Percentiles rank a stretch among this genome's conserved stretches.
Evolutionary conservation across 1,140 invertebrate species (phyloP).

Genomic region (Hylaeus volcanicus): DNA sequence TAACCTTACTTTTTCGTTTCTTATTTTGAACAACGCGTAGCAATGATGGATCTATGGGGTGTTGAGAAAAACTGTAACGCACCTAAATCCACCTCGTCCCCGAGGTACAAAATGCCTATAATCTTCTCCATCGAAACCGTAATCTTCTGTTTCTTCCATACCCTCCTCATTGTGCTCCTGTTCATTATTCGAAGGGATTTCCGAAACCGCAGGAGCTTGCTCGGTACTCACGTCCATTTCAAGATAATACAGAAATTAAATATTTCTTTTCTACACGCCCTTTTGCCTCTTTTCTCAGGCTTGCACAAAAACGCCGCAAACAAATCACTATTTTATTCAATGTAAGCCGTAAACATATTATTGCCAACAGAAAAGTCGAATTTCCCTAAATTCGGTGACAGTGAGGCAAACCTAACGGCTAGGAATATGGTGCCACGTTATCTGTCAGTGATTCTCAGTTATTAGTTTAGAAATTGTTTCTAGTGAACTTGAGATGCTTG

Average conservation of each 20-base stretch:
- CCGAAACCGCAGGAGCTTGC: constrained; percentile 47
- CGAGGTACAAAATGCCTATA: constrained; percentile 77
- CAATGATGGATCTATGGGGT: neutral
- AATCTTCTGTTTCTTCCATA: constrained; percentile 76
- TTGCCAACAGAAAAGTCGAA: constrained; percentile 44
- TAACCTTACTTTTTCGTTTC: constrained; percentile 45
- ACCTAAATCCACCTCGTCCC: constrained; percentile 78
- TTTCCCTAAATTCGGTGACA: constrained; percentile 29
- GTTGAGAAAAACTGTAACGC: constrained; percentile 51
- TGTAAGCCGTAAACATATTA: constrained; percentile 64
- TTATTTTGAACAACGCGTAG: constrained; percentile 22
- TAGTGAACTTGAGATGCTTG: neutral
- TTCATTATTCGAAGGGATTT: constrained; percentile 64
- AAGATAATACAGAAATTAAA: constrained; percentile 18
- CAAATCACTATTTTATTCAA: constrained; percentile 68
- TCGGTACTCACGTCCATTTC: constrained; percentile 71
- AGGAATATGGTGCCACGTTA: no score
- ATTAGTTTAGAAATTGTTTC: neutral
- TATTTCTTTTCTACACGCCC: constrained; percentile 47
- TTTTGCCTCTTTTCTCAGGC: constrained; percentile 49
- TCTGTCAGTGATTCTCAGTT: neutral
- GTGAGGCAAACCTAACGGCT: constrained; percentile 16
- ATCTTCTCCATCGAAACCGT: constrained; percentile 76
- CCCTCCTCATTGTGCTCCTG: constrained; percentile 75
- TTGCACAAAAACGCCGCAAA: constrained; percentile 64